Percentiles rank a stretch among this genome's conserved stretches.
Conservation (phyloP, 2,888 invertebrate species). For the Dascillus cervinus region DNA sequence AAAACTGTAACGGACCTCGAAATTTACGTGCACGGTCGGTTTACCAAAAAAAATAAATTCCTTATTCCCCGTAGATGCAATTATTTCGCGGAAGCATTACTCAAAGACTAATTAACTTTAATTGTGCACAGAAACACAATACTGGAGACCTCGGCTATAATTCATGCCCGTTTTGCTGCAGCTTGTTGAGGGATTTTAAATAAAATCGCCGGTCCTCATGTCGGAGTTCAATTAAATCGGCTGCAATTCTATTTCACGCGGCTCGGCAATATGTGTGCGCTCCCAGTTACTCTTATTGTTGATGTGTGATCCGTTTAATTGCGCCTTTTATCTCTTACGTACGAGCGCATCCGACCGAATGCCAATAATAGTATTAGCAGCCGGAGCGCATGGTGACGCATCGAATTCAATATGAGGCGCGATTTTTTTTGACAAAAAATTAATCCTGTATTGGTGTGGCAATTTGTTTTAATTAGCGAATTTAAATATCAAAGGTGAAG, state of each 20-base stretch:
- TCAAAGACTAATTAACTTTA: too few relatives aligned
- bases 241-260: conserved; percentile 16
- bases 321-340: conserved; percentile 12
- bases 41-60: too few relatives aligned
- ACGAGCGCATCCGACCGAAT: neutral
- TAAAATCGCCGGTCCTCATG: too few relatives aligned
- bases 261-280: conserved; percentile 6
- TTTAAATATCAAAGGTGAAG: too few relatives aligned
- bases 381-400: too few relatives aligned
- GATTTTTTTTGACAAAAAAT: too few relatives aligned
- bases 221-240: conserved; percentile 17
- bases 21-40: neutral
- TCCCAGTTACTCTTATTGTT: conserved; percentile 9
- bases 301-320: conserved; percentile 14
- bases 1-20: neutral
- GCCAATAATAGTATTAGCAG: too few relatives aligned
- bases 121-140: neutral
- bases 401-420: too few relatives aligned
- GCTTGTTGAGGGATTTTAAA: neutral
- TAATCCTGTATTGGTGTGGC: too few relatives aligned
- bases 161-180: neutral
- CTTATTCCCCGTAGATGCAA: too few relatives aligned
- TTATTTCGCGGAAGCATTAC: too few relatives aligned
- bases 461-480: too few relatives aligned
- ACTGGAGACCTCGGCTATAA: neutral